These are phyloP conservation scores for Crypturellus tataupa DNA, from an alignment of 2,797 vertebrate genomes.

Conservation along the genomic window DNA sequence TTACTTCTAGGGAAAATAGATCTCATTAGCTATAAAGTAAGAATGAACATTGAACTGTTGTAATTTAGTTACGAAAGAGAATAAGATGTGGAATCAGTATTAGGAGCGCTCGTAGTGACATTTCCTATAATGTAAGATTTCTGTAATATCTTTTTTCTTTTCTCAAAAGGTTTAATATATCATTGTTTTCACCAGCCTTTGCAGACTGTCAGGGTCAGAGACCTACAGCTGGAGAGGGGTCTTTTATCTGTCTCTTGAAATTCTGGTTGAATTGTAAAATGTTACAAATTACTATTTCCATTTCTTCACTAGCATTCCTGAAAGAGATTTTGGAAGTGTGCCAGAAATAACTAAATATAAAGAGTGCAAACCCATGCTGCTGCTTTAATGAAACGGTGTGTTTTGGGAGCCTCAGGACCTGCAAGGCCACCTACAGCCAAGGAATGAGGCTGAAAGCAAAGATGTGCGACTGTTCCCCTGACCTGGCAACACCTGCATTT, in stretches of 20 bases:
- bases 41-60: background rate
- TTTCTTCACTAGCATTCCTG: slow-evolving; percentile 20
- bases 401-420: background rate
- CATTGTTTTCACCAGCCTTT: slow-evolving; percentile 11
- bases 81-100: background rate
- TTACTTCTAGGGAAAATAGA: background rate
- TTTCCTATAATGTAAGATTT: background rate
- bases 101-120: background rate
- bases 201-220: background rate
- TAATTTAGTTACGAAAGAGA: slow-evolving; percentile 13
- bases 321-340: background rate
- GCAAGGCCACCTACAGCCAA: background rate
- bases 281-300: background rate
- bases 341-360: background rate
- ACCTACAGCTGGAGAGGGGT: background rate
- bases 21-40: background rate
- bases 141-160: accelerated
- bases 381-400: background rate
- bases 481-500: background rate
- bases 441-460: background rate
- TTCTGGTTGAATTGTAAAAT: background rate
- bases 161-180: background rate
- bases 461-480: background rate
- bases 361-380: background rate
- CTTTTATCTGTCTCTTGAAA: background rate